phyloP scores from a whole-genome alignment of 2,113 vertebrate species.

The Mormyrus lacerda region DNA sequence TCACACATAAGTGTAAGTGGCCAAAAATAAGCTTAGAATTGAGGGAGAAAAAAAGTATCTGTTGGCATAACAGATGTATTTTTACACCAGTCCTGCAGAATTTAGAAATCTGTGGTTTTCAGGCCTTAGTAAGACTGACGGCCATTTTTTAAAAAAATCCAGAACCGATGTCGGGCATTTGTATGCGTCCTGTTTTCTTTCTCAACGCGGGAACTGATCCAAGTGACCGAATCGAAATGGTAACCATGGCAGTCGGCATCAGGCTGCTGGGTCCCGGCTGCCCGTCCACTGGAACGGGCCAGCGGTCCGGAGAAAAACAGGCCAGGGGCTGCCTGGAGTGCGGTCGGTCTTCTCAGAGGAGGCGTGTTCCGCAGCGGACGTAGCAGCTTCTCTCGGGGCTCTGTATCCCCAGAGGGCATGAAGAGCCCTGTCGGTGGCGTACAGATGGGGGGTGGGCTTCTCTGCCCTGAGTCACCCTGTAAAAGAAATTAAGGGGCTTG shows the following conservation, averaged over 20 bases:
- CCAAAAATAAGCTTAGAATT: background rate
- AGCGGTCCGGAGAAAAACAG: background rate
- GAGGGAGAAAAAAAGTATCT: background rate
- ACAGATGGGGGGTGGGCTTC: background rate
- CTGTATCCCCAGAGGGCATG: constrained; percentile 26
- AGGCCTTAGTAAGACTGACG: constrained; percentile 33
- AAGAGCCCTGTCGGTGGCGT: constrained; percentile 14
- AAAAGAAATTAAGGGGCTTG: constrained; percentile 49
- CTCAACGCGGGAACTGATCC: constrained; percentile 49
- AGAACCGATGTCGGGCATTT: constrained; percentile 37
- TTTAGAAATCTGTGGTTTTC: constrained; percentile 14
- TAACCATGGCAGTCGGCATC: constrained; percentile 56
- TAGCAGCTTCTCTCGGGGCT: constrained; percentile 51
- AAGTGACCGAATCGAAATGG: constrained; percentile 53
- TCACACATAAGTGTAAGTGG: background rate
- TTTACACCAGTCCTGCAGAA: background rate
- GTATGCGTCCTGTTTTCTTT: constrained; percentile 61
- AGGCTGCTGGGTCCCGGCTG: constrained; percentile 37
- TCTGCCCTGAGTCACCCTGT: constrained; percentile 24
- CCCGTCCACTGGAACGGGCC: constrained; percentile 17
- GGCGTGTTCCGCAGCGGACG: constrained; percentile 3
- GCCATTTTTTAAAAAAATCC: constrained; percentile 21
- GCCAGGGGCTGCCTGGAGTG: constrained; percentile 19
- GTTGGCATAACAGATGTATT: background rate
- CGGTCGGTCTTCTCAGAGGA: background rate